Conservation (phyloP, 2,797 vertebrate species). For the Sebastes elongatus region DNA sequence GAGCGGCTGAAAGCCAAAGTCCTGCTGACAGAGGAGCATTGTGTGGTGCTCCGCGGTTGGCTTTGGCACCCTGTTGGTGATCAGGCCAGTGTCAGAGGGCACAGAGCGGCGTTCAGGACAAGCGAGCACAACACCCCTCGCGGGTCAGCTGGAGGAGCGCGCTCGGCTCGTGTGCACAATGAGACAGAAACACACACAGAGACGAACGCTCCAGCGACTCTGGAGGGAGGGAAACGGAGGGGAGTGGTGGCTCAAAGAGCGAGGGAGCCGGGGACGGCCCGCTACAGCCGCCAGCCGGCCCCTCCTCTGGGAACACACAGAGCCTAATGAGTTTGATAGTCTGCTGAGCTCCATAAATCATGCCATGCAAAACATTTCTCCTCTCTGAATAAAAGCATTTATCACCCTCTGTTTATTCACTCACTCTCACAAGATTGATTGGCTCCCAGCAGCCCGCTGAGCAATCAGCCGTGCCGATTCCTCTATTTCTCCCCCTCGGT, state of each 20-base stretch:
- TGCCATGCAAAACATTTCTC: slow-evolving; percentile 99
- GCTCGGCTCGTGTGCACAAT: slow-evolving; percentile 43
- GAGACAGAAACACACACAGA: slow-evolving; percentile 42
- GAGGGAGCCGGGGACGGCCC: slow-evolving; percentile 69
- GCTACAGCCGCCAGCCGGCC: slow-evolving; percentile 83
- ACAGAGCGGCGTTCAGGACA: slow-evolving; percentile 30
- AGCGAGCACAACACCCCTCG: slow-evolving; percentile 36
- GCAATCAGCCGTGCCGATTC: slow-evolving; percentile 91
- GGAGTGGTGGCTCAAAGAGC: slow-evolving; percentile 52
- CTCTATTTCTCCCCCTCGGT: slow-evolving; percentile 62
- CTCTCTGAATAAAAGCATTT: slow-evolving; percentile 99
- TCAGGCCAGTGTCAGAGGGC: slow-evolving; percentile 48
- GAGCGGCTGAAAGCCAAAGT: slow-evolving; percentile 46
- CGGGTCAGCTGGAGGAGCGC: slow-evolving; percentile 50
- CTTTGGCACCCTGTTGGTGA: slow-evolving; percentile 26
- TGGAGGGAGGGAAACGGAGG: slow-evolving; percentile 41
- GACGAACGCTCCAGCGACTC: slow-evolving; percentile 35
- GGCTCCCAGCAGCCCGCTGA: slow-evolving; percentile 90
- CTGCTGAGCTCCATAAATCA: slow-evolving; percentile 99
- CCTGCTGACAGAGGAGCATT: slow-evolving; percentile 55
- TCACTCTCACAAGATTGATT: slow-evolving; percentile 98
- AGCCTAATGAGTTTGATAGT: slow-evolving; percentile 99
- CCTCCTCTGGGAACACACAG: slow-evolving; percentile 94
- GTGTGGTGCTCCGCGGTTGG: slow-evolving; percentile 35
- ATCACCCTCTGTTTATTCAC: slow-evolving; percentile 99